These are phyloP conservation scores for Phylloscopus trochiloides DNA, from an alignment of 2,113 vertebrate species.

Conservation along the genomic window DNA sequence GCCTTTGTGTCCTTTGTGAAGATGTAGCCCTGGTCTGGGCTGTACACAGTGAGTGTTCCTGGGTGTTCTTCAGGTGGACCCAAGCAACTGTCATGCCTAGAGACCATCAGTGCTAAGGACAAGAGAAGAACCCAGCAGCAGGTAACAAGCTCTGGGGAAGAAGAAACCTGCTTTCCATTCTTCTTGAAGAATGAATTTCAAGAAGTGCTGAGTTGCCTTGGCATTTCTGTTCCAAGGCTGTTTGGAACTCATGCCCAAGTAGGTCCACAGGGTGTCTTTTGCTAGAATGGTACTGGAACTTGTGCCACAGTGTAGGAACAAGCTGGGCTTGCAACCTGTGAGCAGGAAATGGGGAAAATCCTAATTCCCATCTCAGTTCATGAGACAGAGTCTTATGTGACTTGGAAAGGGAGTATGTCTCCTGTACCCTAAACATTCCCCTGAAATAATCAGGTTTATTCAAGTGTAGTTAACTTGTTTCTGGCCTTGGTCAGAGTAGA, in stretches of 20 bases:
- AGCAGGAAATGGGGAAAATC: not conserved
- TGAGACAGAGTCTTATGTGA: not conserved
- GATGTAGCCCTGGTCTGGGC: not conserved
- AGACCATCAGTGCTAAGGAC: not conserved
- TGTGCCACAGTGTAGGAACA: not conserved
- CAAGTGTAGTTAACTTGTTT: not conserved
- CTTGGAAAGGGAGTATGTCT: not conserved
- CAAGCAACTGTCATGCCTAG: not conserved
- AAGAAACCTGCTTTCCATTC: not conserved
- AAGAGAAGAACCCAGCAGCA: not conserved
- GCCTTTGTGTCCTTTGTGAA: not conserved
- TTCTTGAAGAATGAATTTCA: not conserved
- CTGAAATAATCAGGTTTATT: not conserved
- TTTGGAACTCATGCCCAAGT: not conserved
- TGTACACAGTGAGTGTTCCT: not conserved
- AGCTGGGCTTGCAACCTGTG: not conserved
- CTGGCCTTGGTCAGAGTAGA: not conserved
- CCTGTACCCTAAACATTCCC: not conserved
- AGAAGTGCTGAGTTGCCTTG: not conserved
- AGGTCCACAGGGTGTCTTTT: not conserved
- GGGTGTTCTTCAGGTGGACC: not conserved
- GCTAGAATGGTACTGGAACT: not conserved
- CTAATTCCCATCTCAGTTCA: not conserved
- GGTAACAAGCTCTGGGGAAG: not conserved
- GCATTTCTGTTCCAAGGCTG: not conserved